Percentiles rank a stretch among this genome's conserved stretches.
Conservation (phyloP, 2,797 vertebrate genomes). For the Paguma larvata region DNA sequence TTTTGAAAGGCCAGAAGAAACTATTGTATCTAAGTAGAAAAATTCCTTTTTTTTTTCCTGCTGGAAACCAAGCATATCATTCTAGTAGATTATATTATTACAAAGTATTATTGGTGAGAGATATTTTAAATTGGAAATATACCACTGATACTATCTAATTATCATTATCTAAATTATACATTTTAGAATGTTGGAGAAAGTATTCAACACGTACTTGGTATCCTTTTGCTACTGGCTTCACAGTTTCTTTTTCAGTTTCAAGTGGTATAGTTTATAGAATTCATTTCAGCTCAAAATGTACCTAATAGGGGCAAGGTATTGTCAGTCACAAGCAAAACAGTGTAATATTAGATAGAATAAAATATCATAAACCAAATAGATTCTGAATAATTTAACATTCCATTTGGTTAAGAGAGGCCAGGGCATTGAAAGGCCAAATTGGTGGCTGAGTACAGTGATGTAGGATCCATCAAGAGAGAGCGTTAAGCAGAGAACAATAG, state of each 20-base stretch:
- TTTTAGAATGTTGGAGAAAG: not conserved
- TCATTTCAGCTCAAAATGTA: conserved; percentile 1
- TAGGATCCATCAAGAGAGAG: not conserved
- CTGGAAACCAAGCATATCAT: not conserved
- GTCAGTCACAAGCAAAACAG: not conserved
- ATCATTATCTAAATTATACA: not conserved
- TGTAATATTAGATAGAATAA: not conserved
- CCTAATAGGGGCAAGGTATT: not conserved
- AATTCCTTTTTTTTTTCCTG: not conserved
- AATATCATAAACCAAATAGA: not conserved
- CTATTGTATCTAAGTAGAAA: not conserved
- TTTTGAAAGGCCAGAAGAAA: not conserved
- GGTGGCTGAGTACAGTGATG: not conserved
- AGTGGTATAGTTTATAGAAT: not conserved
- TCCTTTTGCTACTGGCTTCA: not conserved
- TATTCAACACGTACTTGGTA: not conserved
- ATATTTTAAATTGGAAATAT: not conserved
- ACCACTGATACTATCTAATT: not conserved
- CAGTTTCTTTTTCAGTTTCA: not conserved
- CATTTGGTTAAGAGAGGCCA: not conserved
- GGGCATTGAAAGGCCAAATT: not conserved
- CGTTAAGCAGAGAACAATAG: not conserved
- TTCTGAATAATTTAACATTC: not conserved
- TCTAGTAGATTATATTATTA: not conserved
- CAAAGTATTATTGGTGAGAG: not conserved